Conservation (phyloP, 1,140 invertebrate genomes). For the Bactericera cockerelli region DNA sequence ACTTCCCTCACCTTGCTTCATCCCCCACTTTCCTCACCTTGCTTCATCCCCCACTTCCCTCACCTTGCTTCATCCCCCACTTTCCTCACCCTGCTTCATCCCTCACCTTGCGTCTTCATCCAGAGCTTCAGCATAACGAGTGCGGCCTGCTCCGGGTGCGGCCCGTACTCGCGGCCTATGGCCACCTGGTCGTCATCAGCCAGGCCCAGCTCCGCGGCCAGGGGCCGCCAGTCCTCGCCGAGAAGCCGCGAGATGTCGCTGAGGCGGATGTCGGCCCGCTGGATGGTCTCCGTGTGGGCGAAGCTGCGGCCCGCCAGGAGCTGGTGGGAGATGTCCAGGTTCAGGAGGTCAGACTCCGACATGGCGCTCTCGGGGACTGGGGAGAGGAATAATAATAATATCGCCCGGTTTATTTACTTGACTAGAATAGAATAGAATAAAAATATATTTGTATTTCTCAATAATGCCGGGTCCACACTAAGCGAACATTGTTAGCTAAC, state of each 20-base stretch:
- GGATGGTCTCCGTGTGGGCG: conserved; percentile 48
- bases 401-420: no score
- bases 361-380: conserved; percentile 16
- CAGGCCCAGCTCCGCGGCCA: conserved; percentile 72
- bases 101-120: conserved; percentile 32
- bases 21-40: no score
- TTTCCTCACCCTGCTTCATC: no score
- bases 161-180: conserved; percentile 71
- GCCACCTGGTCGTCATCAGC: conserved; percentile 70
- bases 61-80: no score
- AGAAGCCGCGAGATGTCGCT: conserved; percentile 84
- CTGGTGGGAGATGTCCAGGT: conserved; percentile 20
- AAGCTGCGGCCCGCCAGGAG: conserved; percentile 6
- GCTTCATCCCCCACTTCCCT: no score
- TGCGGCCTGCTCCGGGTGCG: conserved; percentile 74
- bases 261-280: conserved; percentile 61
- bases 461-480: no score
- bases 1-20: no score
- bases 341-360: conserved; percentile 29
- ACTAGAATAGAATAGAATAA: no score
- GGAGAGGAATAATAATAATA: no score
- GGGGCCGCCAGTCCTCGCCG: conserved; percentile 78
- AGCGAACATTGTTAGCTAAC: no score
- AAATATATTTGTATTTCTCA: no score
- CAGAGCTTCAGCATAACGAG: conserved; percentile 86